Evolutionary conservation across 2,113 vertebrate species (phyloP).

Genomic region (Nanorana parkeri): DNA sequence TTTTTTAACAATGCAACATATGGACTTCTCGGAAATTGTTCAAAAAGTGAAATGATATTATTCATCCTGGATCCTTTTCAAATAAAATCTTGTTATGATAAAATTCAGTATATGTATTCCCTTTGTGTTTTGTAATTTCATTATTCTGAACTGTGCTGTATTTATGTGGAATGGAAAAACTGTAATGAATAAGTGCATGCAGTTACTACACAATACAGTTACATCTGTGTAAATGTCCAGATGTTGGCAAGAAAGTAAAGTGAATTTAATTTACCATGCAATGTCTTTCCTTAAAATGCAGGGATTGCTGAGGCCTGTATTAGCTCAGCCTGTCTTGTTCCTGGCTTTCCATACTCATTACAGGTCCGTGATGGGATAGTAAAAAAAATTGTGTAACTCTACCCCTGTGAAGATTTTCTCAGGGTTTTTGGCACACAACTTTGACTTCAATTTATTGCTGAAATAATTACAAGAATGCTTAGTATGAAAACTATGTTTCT

Average conservation of each 20-base stretch:
- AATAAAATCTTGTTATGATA: conserved; percentile 2
- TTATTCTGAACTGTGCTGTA: background rate
- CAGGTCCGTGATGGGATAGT: conserved; percentile 44
- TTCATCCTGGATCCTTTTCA: no score
- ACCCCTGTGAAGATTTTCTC: conserved; percentile 40
- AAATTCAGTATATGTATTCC: background rate
- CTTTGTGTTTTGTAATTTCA: conserved; percentile 11
- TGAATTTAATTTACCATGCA: conserved; percentile 69
- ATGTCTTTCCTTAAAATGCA: conserved; percentile 57
- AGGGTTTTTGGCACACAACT: conserved; percentile 1
- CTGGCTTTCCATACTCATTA: conserved; percentile 62
- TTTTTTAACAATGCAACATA: no score
- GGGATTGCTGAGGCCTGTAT: conserved; percentile 59
- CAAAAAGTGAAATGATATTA: conserved; percentile 1
- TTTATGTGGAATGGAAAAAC: conserved; percentile 15
- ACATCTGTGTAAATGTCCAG: conserved; percentile 72
- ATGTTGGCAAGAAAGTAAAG: conserved; percentile 74
- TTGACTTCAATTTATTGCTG: conserved; percentile 15
- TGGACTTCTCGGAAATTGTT: no score
- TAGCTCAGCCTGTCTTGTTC: conserved; percentile 62
- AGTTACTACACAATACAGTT: conserved; percentile 65
- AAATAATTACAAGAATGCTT: background rate
- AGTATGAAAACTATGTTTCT: no score
- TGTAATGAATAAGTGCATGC: conserved; percentile 44
- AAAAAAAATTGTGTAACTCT: conserved; percentile 40